Conservation (phyloP, 2,797 vertebrate genomes). For the Hylomyscus alleni region DNA sequence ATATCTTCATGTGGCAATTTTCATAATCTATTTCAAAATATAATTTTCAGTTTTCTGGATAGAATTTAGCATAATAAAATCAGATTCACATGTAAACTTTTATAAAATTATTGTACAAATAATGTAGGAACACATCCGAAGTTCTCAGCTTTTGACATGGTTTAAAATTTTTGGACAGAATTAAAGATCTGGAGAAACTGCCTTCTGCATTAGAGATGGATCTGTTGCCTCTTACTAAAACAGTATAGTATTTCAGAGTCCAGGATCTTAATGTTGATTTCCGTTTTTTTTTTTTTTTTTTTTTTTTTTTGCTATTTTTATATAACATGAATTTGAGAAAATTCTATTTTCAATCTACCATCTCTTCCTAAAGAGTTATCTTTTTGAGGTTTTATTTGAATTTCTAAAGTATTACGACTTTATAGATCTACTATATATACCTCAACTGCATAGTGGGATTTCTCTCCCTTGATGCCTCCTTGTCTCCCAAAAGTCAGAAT, state of each 20-base stretch:
- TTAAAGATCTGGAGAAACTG: conserved; percentile 36
- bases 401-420: background rate
- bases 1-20: background rate
- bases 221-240: conserved; percentile 8
- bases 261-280: background rate
- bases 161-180: conserved; percentile 29
- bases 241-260: background rate
- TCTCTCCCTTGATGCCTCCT: conserved; percentile 29
- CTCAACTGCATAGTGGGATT: background rate
- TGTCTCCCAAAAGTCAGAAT: background rate
- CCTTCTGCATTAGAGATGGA: background rate
- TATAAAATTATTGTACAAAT: background rate
- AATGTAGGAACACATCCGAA: background rate
- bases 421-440: background rate
- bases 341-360: conserved; percentile 23
- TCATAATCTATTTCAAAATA: conserved; percentile 35
- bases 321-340: background rate
- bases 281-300: background rate
- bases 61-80: conserved; percentile 51
- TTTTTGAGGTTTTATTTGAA: background rate
- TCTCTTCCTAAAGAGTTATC: background rate
- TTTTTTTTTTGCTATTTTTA: conserved; percentile 3
- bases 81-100: conserved; percentile 50
- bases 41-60: conserved; percentile 46
- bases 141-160: conserved; percentile 20